A percentile compares a stretch with the other conserved stretches of the same genome.
Conservation (phyloP, 2,113 vertebrate species). For the Triplophysa siluroides region DNA sequence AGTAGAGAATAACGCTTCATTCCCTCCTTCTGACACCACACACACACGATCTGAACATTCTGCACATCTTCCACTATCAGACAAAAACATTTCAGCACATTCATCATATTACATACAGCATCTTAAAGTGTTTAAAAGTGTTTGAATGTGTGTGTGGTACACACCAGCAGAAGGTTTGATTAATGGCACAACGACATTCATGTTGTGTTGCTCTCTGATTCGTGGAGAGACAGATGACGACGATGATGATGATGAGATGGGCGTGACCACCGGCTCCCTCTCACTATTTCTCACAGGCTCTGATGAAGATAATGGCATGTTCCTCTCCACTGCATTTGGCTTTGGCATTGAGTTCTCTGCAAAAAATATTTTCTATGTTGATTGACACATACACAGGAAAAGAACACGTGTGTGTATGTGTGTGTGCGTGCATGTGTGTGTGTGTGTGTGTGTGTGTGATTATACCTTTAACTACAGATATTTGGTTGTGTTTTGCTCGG, state of each 20-base stretch:
- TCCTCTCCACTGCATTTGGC: constrained; percentile 61
- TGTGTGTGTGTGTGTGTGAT: background rate
- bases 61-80: constrained; percentile 89
- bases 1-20: constrained; percentile 97
- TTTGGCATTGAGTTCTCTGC: constrained; percentile 76
- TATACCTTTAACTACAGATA: constrained; percentile 98
- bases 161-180: constrained; percentile 79
- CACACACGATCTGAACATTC: constrained; percentile 98
- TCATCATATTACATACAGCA: background rate
- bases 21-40: constrained; percentile 99
- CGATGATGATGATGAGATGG: constrained; percentile 67
- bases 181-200: constrained; percentile 74
- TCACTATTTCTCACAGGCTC: constrained; percentile 65
- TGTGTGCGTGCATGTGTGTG: too few species aligned
- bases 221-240: constrained; percentile 64
- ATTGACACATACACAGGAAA: too few species aligned
- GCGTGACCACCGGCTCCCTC: constrained; percentile 61
- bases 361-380: constrained; percentile 10
- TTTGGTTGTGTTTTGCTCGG: constrained; percentile 89
- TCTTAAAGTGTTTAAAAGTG: background rate
- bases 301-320: constrained; percentile 56
- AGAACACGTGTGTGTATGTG: background rate
- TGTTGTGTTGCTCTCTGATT: constrained; percentile 68
- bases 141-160: background rate
- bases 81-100: constrained; percentile 6